Evolutionary conservation across 2,113 vertebrate genomes (phyloP).

Genomic region (Phocoena sinus): DNA sequence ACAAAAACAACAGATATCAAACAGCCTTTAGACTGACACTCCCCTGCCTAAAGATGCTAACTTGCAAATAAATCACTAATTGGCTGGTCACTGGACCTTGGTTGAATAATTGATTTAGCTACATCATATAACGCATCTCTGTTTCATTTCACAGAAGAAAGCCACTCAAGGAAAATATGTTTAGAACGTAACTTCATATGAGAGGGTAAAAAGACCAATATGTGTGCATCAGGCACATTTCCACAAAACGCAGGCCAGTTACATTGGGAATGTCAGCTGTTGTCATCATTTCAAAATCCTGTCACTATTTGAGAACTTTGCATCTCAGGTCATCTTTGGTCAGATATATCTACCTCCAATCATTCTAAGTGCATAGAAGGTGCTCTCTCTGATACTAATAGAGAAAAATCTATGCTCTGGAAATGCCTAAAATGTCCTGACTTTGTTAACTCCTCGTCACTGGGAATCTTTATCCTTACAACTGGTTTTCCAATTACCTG

Average conservation of each 20-base stretch:
- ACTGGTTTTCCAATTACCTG: background rate
- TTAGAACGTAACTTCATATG: background rate
- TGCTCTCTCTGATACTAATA: background rate
- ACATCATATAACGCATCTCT: background rate
- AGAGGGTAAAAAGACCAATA: background rate
- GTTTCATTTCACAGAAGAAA: conserved; percentile 26
- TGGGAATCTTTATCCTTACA: background rate
- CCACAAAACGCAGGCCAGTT: background rate
- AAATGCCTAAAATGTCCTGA: background rate
- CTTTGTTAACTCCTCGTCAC: background rate
- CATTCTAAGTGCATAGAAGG: background rate
- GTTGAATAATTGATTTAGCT: background rate
- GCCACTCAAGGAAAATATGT: background rate
- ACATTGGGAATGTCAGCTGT: background rate
- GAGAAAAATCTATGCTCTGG: background rate
- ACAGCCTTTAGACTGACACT: background rate
- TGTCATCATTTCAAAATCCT: background rate
- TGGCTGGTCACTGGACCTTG: background rate
- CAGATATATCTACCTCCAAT: background rate
- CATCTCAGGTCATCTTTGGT: background rate
- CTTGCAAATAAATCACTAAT: background rate
- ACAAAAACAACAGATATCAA: background rate
- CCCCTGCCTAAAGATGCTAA: background rate
- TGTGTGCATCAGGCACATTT: background rate
- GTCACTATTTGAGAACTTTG: background rate